Conservation (phyloP, 2,888 invertebrate genomes). For the Xestia xanthographa region DNA sequence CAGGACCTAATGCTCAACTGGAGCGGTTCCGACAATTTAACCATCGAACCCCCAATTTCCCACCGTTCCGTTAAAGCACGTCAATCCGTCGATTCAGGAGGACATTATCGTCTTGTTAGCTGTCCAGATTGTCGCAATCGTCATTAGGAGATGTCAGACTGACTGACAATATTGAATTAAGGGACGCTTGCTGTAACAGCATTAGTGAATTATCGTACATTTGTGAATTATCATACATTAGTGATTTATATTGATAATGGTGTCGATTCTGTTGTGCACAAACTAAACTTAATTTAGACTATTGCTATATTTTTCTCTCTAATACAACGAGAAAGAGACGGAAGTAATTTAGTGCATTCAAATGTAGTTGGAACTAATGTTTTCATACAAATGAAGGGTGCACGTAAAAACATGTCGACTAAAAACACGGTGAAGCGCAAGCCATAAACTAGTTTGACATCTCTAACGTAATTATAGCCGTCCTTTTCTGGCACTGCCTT, state of each 20-base stretch:
- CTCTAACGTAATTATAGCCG: too few relatives aligned
- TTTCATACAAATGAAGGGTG: too few relatives aligned
- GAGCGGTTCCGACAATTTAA: not conserved
- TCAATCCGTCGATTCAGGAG: constrained; percentile 29
- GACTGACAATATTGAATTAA: constrained; percentile 19
- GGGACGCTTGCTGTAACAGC: not conserved
- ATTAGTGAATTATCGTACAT: constrained; percentile 13
- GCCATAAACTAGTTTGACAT: too few relatives aligned
- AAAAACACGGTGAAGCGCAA: too few relatives aligned
- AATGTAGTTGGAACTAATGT: too few relatives aligned
- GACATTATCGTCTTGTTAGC: constrained; percentile 21
- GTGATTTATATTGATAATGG: not conserved
- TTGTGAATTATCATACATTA: constrained; percentile 1
- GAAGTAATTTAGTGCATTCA: too few relatives aligned
- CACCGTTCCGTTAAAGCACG: constrained; percentile 29
- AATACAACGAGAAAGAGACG: too few relatives aligned
- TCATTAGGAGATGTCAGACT: constrained; percentile 31
- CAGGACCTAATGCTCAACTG: not conserved
- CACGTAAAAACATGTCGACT: too few relatives aligned
- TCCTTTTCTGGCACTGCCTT: too few relatives aligned
- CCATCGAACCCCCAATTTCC: constrained; percentile 5
- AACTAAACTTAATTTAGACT: too few relatives aligned
- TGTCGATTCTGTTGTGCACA: too few relatives aligned
- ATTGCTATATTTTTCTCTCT: too few relatives aligned
- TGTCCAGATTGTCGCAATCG: not conserved